phyloP scores from a whole-genome alignment of 2,888 invertebrate species.

The Agonopterix subpropinquella region DNA sequence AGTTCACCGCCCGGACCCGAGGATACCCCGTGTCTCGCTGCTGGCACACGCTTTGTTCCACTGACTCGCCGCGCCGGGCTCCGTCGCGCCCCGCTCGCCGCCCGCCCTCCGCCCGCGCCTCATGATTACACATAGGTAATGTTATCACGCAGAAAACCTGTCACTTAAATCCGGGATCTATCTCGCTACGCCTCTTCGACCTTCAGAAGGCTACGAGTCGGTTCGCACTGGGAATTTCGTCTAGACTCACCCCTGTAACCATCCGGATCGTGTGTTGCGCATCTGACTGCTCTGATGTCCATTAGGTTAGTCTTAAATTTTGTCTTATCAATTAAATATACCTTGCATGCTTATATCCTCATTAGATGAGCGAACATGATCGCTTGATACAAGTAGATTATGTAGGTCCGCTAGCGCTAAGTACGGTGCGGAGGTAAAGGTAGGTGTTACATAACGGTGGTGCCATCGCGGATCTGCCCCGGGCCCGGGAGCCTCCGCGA shows the following conservation, averaged over 20 bases:
- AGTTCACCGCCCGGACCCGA: conserved; percentile 38
- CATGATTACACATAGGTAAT: conserved; percentile 56
- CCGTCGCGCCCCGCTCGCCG: conserved; percentile 10
- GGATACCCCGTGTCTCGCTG: conserved; percentile 12
- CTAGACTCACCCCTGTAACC: conserved; percentile 1
- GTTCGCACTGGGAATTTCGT: conserved; percentile 28
- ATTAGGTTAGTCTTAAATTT: conserved; percentile 52
- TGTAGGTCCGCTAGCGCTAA: not conserved
- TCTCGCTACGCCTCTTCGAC: conserved; percentile 25
- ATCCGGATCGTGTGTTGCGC: conserved; percentile 54
- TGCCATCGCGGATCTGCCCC: conserved; percentile 1
- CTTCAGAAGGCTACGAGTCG: conserved; percentile 19
- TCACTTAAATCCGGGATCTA: conserved; percentile 32
- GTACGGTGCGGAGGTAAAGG: conserved; percentile 16
- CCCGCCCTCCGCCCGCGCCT: conserved; percentile 33
- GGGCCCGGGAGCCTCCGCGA: not conserved
- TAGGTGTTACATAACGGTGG: conserved; percentile 26
- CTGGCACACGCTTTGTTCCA: conserved; percentile 11
- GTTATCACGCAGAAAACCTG: conserved; percentile 42
- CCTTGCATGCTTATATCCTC: not conserved
- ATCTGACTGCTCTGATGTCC: conserved; percentile 68
- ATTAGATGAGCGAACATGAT: not conserved
- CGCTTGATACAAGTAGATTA: too few relatives aligned
- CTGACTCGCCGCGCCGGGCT: conserved; percentile 10
- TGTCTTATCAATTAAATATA: not conserved